A percentile compares a stretch with the other conserved stretches of the same genome.
phyloP scores from a whole-genome alignment of 2,113 vertebrate species.

The Porphyrio hochstetteri region DNA sequence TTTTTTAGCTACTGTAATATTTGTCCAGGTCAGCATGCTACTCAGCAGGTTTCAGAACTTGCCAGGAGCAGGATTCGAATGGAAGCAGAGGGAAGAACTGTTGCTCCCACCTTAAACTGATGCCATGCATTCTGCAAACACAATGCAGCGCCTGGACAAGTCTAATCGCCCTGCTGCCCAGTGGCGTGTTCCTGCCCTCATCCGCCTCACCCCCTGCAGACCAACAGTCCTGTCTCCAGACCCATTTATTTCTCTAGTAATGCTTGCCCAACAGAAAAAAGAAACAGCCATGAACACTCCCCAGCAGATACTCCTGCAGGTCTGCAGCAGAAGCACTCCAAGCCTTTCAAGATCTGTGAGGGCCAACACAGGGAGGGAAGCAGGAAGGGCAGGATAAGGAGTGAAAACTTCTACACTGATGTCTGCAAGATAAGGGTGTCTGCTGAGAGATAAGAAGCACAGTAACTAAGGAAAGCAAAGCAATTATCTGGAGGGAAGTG shows the following conservation, averaged over 20 bases:
- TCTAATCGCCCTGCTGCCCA: not conserved
- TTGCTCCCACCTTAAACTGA: not conserved
- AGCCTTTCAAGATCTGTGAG: not conserved
- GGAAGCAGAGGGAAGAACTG: not conserved
- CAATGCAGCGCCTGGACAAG: not conserved
- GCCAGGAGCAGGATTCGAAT: not conserved
- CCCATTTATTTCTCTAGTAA: not conserved
- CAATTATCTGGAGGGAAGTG: not conserved
- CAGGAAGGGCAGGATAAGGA: not conserved
- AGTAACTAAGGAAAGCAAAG: not conserved
- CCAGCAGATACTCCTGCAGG: not conserved
- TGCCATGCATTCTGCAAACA: not conserved
- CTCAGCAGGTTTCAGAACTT: conserved; percentile 17
- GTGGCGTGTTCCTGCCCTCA: fast-evolving
- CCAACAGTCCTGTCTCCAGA: not conserved
- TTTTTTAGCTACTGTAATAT: not conserved
- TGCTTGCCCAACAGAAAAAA: not conserved
- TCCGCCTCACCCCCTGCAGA: not conserved
- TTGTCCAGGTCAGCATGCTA: conserved; percentile 4
- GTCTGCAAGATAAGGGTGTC: too few species aligned
- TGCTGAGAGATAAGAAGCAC: too few species aligned
- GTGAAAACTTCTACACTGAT: not conserved
- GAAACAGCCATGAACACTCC: not conserved
- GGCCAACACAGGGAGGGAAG: not conserved
- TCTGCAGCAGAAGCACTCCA: not conserved